Evolutionary conservation across 2,113 vertebrate species (phyloP).

Genomic region (Megatriorchis doriae): DNA sequence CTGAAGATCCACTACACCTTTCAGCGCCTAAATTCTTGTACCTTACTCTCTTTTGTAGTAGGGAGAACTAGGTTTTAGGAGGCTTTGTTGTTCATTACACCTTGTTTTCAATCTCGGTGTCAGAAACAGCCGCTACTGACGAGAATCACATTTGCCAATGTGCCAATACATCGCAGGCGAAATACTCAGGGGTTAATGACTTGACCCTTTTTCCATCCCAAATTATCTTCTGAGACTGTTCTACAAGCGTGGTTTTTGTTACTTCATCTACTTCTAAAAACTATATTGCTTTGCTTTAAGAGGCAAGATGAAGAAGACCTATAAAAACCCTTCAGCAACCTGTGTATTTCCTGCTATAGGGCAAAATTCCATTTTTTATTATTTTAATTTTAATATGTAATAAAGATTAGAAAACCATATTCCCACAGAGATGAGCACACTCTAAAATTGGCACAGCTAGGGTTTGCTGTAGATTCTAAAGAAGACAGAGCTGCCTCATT

Average conservation of each 20-base stretch:
- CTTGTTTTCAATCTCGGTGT: neutral
- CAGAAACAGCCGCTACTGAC: neutral
- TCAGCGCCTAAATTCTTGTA: neutral
- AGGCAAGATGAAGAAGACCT: neutral
- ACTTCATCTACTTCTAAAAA: neutral
- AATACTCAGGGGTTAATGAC: neutral
- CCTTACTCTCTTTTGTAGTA: neutral
- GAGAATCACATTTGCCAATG: neutral
- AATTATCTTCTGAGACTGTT: neutral
- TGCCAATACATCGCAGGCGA: neutral
- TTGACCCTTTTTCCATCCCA: neutral
- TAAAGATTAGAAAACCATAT: conserved; percentile 63
- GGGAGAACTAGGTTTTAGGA: neutral
- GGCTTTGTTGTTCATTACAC: neutral
- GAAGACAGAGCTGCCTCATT: conserved; percentile 68
- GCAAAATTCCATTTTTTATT: conserved; percentile 37
- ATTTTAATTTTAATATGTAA: conserved; percentile 69
- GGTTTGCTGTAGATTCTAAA: conserved; percentile 52
- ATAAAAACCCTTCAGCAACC: neutral
- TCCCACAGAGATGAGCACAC: conserved; percentile 48
- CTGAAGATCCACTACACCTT: neutral
- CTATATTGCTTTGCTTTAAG: neutral
- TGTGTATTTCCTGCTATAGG: neutral
- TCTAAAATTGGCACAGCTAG: conserved; percentile 66
- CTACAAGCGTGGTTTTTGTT: neutral